Evolutionary conservation across 1,140 invertebrate species (phyloP), one percentile per base, ranked within the genome.

Genomic region (Atta colombica): DNA sequence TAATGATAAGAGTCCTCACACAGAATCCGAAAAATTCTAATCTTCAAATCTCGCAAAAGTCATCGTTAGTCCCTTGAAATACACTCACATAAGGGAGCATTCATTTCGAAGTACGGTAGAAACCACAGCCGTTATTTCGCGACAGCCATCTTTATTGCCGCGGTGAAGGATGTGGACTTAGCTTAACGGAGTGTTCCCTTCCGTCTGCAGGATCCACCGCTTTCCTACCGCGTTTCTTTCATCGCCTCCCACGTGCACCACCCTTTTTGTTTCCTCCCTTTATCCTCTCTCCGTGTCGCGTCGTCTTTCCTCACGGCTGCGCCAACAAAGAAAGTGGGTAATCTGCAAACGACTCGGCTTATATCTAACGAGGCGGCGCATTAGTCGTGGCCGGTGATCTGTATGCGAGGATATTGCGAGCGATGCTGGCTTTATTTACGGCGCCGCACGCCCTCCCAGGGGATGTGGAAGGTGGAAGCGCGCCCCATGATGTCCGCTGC

Each of bases 401-500:
- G 89, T 89, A 89, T 61, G 84, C 72, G 84, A 77, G 86, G 88
- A 89, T 89, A 89, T 89, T 89, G 86, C 85, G 88, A 89, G 89
- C 61, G 78, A 87, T 89, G 88, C 66, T 71, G 45, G 71, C 87
- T 90, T 90, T 89, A 89, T 90, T 90, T 90, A 89, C 78, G 88
- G 53, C 21, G 45, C 74, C 66, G 45, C 49, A 51, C 39, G 31
- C 66, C 66, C 78, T n/a, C 45, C 8, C 65, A 4, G 21, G 66
- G 65, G 49, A n/a, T 18, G 65, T 1, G 55, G 18, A 16, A 18
- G 18, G 65, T 6, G 55, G 18, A 16, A 18, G 18, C 80, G 68
- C 80, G 8, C 69, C 68, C 31, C 78, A 45, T 81, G 78, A 71
- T 81, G 65, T 71, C 51, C 65, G 78, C 77, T 16, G 35, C 72